Percentiles rank a stretch among this genome's conserved stretches.
phyloP scores from a whole-genome alignment of 2,797 vertebrate species.

The Epinephelus coioides region DNA sequence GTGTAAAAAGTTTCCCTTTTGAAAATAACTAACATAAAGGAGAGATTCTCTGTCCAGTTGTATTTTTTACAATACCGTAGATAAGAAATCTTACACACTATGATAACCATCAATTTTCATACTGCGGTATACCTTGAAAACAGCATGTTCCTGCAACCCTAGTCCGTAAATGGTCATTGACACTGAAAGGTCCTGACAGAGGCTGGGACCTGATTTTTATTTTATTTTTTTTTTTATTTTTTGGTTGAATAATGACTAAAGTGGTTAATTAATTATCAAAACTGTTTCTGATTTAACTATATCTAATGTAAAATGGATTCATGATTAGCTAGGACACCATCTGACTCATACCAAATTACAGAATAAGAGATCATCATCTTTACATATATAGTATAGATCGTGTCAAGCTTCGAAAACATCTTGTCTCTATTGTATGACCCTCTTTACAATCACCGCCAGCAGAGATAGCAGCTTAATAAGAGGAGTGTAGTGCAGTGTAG shows the following conservation, averaged over 20 bases:
- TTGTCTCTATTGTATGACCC: conserved; percentile 21
- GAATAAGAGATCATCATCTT: neutral
- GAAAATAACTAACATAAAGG: no score
- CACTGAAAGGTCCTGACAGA: neutral
- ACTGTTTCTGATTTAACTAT: neutral
- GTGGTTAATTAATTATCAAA: neutral
- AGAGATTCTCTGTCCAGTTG: no score
- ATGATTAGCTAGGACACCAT: neutral
- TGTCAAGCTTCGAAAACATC: conserved; percentile 29
- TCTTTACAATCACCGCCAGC: conserved; percentile 39
- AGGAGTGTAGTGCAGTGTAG: neutral
- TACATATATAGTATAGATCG: neutral
- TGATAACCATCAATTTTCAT: no score
- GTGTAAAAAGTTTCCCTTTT: no score
- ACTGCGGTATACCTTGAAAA: no score
- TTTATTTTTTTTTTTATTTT: neutral
- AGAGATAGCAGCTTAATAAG: conserved; percentile 32
- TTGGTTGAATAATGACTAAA: neutral
- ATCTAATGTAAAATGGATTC: neutral
- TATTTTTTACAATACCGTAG: no score
- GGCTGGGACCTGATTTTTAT: neutral
- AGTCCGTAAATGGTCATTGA: no score
- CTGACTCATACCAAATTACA: neutral
- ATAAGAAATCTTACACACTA: no score
- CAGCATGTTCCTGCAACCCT: no score